Base-by-base conservation (phyloP, 2,113 vertebrate species). In the Pterophyllum scalare region DNA sequence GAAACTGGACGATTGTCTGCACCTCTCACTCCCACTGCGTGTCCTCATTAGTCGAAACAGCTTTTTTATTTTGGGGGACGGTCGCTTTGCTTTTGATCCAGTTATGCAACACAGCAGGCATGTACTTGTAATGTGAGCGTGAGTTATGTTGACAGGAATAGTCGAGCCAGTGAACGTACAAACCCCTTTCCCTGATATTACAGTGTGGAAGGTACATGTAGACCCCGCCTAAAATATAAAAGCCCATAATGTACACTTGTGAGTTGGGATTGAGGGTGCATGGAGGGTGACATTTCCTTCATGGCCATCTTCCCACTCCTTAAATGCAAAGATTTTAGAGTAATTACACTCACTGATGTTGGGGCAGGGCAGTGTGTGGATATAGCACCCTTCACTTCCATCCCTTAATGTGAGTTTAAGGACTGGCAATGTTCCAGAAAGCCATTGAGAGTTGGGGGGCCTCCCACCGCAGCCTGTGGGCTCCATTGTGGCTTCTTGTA, bases 1-100 rank as follows among this genome's bases (percentile, higher is more conserved):
- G 92, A 94, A 95, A 93, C 92, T 92, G 87, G 93, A 90, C 94
- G 94, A 88, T 90, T n/a, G n/a, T 93, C 91, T 90, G 82, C 76
- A 89, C 82, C 83, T 77, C 77, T 84, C 88, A 84, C 84, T 92
- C 91, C 89, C 85, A 92, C 90, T 84, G 87, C 75, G 77, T 89
- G 93, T 90, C 93, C 94, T 96, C 93, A 94, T 95, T 94, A 93
- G 87, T 82, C 26, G 76, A 75, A 75, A 79, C 88, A 77, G 89
- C 83, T 60, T 93, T 93, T 90, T 91, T 91, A 87, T 90, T 91
- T 80, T 89, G 87, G 89, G 90, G 88, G 89, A 78, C 75, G n/a
- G 89, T 79, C 59, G 84, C 85, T 90, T 93, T 83, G 82, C 88
- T 91, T 92, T 91, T 93, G 89, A 93, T 93, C 88, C 83, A 86